Conservation (phyloP, 2,113 vertebrate species). For the Phyllopteryx taeniolatus region DNA sequence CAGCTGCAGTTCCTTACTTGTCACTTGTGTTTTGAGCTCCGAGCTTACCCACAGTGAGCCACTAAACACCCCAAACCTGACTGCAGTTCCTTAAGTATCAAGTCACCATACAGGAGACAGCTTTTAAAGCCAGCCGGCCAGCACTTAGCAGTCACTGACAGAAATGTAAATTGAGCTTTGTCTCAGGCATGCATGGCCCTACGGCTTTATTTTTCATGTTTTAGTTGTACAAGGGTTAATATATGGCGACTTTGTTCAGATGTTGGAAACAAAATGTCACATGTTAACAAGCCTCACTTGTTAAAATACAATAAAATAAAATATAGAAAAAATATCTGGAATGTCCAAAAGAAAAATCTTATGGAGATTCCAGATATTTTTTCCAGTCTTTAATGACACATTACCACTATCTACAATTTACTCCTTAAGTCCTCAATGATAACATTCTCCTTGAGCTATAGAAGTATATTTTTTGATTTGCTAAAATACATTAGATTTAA, state of each 20-base stretch:
- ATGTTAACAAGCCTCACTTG: background rate
- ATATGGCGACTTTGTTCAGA: slow-evolving; percentile 10
- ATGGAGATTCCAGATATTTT: background rate
- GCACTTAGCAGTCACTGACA: slow-evolving; percentile 50
- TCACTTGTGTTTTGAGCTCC: slow-evolving; percentile 26
- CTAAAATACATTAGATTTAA: no score
- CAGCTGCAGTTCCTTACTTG: slow-evolving; percentile 40
- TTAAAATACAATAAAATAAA: no score
- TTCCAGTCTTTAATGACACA: background rate
- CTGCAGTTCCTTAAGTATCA: slow-evolving; percentile 49
- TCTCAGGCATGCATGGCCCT: slow-evolving; percentile 34
- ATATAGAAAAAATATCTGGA: background rate
- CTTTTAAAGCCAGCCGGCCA: slow-evolving; percentile 27
- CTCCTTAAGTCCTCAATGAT: no score
- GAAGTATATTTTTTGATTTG: no score
- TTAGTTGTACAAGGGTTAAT: slow-evolving; percentile 17
- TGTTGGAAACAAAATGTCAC: slow-evolving; percentile 1
- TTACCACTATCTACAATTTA: no score
- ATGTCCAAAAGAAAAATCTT: no score
- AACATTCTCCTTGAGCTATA: no score
- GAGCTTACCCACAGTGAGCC: slow-evolving; percentile 51
- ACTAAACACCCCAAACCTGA: slow-evolving; percentile 58
- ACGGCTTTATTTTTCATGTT: slow-evolving; percentile 28
- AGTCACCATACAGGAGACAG: slow-evolving; percentile 36
- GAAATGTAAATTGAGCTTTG: slow-evolving; percentile 43